phyloP scores from a whole-genome alignment of 2,888 invertebrate genomes.

The Didymodactylos carnosus region DNA sequence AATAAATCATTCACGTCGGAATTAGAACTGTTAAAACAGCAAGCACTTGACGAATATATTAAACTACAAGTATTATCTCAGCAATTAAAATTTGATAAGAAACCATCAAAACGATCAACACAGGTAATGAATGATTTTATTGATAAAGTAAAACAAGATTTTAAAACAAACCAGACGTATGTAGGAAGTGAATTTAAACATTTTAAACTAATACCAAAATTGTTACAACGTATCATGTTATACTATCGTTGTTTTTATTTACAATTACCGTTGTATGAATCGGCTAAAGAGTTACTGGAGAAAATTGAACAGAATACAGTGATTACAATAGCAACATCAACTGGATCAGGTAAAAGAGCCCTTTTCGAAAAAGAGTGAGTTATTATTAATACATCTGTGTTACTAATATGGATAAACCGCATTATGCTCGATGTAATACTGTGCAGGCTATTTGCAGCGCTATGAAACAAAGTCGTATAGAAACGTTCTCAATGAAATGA shows the following conservation, averaged over 20 bases:
- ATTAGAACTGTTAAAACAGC: background rate
- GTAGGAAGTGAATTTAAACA: background rate
- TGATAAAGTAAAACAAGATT: background rate
- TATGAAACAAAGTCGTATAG: too few relatives aligned
- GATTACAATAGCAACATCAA: background rate
- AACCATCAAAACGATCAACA: background rate
- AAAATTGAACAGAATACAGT: background rate
- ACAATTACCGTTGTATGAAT: background rate
- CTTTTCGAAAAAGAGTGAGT: too few relatives aligned
- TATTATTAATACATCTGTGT: too few relatives aligned
- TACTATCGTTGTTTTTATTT: background rate
- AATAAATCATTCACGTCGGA: background rate
- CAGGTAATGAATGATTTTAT: background rate
- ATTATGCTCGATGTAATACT: too few relatives aligned
- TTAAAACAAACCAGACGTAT: background rate
- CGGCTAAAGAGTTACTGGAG: background rate
- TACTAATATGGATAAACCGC: too few relatives aligned
- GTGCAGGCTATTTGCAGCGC: too few relatives aligned
- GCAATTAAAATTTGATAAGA: background rate
- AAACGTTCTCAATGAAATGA: too few relatives aligned
- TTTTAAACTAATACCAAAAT: background rate
- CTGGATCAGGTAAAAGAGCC: background rate
- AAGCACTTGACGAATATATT: background rate
- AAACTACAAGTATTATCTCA: background rate
- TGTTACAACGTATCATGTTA: background rate